Percentiles rank a stretch among this genome's conserved stretches.
Conservation (phyloP, 2,888 invertebrate genomes). For the Erpobdella octoculata region DNA sequence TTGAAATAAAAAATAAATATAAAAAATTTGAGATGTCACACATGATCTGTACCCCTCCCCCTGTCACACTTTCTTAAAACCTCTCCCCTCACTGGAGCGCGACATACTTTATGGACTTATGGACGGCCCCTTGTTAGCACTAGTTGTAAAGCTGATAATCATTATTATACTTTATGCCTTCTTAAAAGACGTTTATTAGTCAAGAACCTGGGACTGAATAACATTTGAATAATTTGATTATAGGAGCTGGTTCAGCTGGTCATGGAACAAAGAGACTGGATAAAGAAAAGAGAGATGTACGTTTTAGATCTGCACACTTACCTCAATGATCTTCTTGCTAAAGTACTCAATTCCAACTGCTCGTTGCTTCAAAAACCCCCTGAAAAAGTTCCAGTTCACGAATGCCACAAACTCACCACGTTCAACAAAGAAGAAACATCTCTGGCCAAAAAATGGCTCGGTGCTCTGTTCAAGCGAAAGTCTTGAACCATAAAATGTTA, state of each 20-base stretch:
- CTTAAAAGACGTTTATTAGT: too few species aligned
- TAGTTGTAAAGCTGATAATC: too few species aligned
- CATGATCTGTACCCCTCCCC: too few species aligned
- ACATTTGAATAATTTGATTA: background rate
- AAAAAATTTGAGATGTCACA: too few species aligned
- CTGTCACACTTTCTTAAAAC: too few species aligned
- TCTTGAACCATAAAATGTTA: too few species aligned
- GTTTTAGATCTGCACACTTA: constrained; percentile 18
- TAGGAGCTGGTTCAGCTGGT: constrained; percentile 24
- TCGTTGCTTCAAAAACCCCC: background rate
- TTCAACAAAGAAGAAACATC: background rate
- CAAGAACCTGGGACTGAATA: too few species aligned
- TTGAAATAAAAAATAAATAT: too few species aligned
- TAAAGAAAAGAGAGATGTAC: constrained; percentile 22
- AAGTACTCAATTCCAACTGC: constrained; percentile 6
- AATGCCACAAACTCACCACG: constrained; percentile 1
- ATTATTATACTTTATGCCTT: too few species aligned
- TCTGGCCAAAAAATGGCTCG: background rate
- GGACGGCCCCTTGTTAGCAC: too few species aligned
- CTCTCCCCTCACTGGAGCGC: too few species aligned
- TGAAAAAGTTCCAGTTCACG: background rate
- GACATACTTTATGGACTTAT: too few species aligned
- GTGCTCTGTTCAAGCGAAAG: background rate
- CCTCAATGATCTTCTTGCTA: constrained; percentile 12
- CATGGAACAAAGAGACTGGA: constrained; percentile 24